These are phyloP conservation scores for Drosophila tanythrix DNA, from an alignment of 2,888 invertebrate genomes.

Conservation along the genomic window DNA sequence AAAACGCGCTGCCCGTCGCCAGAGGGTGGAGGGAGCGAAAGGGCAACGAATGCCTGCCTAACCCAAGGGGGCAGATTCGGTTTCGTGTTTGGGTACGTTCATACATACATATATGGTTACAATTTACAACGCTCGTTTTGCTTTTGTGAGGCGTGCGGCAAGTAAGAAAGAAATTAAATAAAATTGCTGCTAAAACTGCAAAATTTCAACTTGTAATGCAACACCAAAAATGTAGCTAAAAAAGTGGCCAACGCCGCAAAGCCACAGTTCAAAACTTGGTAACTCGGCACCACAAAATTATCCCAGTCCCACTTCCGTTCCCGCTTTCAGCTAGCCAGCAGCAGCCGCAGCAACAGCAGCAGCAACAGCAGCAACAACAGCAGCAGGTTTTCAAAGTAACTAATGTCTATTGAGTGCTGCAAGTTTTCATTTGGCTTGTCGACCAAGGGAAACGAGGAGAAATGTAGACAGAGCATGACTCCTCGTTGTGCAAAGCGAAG, in stretches of 20 bases:
- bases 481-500: background rate
- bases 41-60: constrained; percentile 4
- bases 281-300: constrained; percentile 5
- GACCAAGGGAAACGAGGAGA: background rate
- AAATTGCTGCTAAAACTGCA: constrained; percentile 69
- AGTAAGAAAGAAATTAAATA: constrained; percentile 63
- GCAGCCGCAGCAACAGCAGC: too few relatives aligned
- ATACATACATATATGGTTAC: constrained; percentile 56
- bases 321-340: constrained; percentile 7
- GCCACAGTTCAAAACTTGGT: constrained; percentile 7
- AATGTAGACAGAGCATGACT: background rate
- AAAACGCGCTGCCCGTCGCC: constrained; percentile 52
- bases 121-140: constrained; percentile 74
- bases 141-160: constrained; percentile 37
- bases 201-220: constrained; percentile 70
- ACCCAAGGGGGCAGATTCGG: constrained; percentile 14
- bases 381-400: constrained; percentile 49
- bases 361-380: constrained; percentile 4
- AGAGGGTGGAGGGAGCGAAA: background rate
- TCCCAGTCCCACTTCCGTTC: background rate
- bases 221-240: constrained; percentile 44
- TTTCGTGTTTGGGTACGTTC: constrained; percentile 8
- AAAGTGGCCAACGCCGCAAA: background rate
- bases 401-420: constrained; percentile 60
- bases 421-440: constrained; percentile 20